A percentile compares a stretch with the other conserved stretches of the same genome.
phyloP scores from a whole-genome alignment of 2,797 vertebrate species.

The Hafferia zeledoni region DNA sequence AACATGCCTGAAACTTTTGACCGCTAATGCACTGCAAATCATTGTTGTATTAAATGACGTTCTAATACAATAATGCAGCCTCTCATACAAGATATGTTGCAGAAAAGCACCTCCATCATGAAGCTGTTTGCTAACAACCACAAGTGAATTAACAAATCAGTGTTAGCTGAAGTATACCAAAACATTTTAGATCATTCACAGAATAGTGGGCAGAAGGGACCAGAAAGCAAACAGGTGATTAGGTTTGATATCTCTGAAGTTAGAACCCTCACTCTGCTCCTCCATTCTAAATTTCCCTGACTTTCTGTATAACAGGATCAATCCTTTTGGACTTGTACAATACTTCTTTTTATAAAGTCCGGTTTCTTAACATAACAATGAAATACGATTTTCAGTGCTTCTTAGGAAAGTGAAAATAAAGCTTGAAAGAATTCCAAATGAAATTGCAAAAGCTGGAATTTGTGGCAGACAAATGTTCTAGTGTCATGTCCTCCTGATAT shows the following conservation, averaged over 20 bases:
- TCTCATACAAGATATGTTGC: neutral
- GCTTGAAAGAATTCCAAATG: constrained; percentile 49
- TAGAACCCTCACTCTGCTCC: neutral
- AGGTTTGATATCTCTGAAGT: neutral
- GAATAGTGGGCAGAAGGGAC: neutral
- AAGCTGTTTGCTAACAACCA: neutral
- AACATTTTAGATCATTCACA: neutral
- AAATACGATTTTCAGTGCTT: constrained; percentile 53
- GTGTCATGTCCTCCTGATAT: constrained; percentile 41
- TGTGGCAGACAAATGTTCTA: constrained; percentile 39
- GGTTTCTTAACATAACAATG: constrained; percentile 52
- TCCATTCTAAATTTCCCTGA: neutral
- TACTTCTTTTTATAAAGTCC: constrained; percentile 23
- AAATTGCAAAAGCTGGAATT: constrained; percentile 43
- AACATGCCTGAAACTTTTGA: neutral
- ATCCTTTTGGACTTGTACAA: neutral
- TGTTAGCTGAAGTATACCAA: neutral
- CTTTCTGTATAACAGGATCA: neutral
- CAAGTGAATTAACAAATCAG: neutral
- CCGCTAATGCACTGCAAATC: neutral
- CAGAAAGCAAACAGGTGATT: neutral
- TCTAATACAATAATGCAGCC: neutral
- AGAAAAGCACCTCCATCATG: neutral
- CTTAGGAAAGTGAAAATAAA: constrained; percentile 40
- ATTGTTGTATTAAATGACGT: neutral